Base-by-base conservation (phyloP, 2,888 invertebrate species). In the Steinernema hermaphroditum region DNA sequence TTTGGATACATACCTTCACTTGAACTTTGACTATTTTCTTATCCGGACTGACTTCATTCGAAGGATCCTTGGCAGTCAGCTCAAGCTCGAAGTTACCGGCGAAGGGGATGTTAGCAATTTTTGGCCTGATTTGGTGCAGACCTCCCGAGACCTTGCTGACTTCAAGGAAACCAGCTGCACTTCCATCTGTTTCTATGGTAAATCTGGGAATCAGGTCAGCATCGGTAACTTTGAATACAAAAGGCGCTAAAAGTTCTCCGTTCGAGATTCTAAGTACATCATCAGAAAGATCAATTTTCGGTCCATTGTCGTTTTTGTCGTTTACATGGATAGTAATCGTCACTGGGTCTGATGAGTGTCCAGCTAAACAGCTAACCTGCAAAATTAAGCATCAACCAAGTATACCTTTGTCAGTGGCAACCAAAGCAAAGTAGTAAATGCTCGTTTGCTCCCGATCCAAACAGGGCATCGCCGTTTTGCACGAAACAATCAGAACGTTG, bases 301-400 rank as follows among this genome's bases (percentile, higher is more conserved):
- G 74, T 14, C 68, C 49, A 68, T 79, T 76, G 69, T 80, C 80
- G 43, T 80, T 80, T n/a, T 71, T 72, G 57, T 80, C 80, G n/a
- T 68, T 70, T 1, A 81, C 77, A 8, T 68, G 34, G 37, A 81
- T 75, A 2, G 75, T 74, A 2, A 82, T 75, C 1, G 76, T 75
- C 14, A 74, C 76, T 0, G 76, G 70, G n/a, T 54, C 41, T 8
- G 73, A 68, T 16, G 76, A 76, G 14, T 50, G 41, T 41, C 70
- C 73, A 37, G 44, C 71, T 78, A 32, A 69, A 73, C 79, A 71
- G 0, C 54, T 49, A n/a, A 75, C 72, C 8, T 44, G 29, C 16
- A 74, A 43, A 27, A 43, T 16, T 57, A n/a, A 34, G 22, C 29
- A 71, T 71, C 70, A 41, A n/a, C 16, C 16, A 22, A 37, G 41